Evolutionary conservation across 2,888 invertebrate genomes (phyloP), one percentile per base, ranked within the genome.

Genomic region (Thera obeliscata): DNA sequence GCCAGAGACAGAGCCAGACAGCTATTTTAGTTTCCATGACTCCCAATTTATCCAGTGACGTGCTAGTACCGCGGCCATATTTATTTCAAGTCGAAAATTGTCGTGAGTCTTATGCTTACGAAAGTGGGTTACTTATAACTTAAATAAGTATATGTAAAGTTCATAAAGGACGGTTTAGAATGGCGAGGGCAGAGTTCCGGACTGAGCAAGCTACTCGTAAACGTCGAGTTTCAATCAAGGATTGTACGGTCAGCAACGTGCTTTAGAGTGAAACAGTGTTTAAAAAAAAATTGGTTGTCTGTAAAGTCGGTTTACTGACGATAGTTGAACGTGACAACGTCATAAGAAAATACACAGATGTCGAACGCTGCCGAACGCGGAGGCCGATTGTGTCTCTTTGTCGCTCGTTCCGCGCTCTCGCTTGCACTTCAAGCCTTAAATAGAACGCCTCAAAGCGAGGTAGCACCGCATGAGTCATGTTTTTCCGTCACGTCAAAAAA

Each of bases 181-280:
- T 67, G 62, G 69, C 61, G 56, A 70, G 71, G 73, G 70, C 68
- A 50, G 62, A 66, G 66, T 64, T 73, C 69, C 64, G 67, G 58
- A n/a, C 41, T 9, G 43, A 58, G 73, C 66, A 64, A 56, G 73
- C 66, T 69, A 71, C 78, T 77, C 76, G 73, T 75, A 71, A 74
- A 72, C 74, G 69, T 73, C 65, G 73, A 78, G 76, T 74, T 80
- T 79, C 80, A 81, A 80, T 80, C 81, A 78, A 78, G 61, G 66
- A 62, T 71, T 66, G 76, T 77, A 79, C 70, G 43, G 76, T 70
- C 66, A 61, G 75, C 72, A 73, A 50, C 22, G 22, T 36, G 9
- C 2, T 41, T 12, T 54, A 43, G 33, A 41, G 2, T 8, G 2
- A 41, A 33, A 33, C 7, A 38, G 38, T 38, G 6, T 38, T 6